A percentile compares a stretch with the other conserved stretches of the same genome.
phyloP scores from a whole-genome alignment of 2,113 vertebrate species.

The Indicator maculatus region DNA sequence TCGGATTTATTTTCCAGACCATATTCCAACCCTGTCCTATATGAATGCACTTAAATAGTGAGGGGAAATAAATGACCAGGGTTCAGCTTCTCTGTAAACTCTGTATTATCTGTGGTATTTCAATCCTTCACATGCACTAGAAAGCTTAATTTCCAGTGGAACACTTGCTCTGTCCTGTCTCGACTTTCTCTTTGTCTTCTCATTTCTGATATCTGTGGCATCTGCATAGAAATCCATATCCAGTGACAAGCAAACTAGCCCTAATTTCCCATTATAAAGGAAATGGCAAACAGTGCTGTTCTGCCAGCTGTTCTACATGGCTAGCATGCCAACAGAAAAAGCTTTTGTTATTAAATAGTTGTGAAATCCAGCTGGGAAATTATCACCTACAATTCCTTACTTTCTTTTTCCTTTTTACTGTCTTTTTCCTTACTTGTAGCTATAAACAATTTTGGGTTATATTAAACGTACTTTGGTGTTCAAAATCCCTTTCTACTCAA shows the following conservation, averaged over 20 bases:
- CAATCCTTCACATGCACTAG: background rate
- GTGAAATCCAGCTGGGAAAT: slow-evolving; percentile 61
- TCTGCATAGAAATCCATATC: slow-evolving; percentile 57
- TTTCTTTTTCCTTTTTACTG: no score
- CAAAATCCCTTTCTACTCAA: background rate
- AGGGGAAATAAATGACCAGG: background rate
- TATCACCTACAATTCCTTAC: slow-evolving; percentile 50
- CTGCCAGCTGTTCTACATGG: slow-evolving; percentile 63
- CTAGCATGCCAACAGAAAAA: background rate
- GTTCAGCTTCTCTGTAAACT: background rate
- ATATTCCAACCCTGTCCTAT: background rate
- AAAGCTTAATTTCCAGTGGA: slow-evolving; percentile 7
- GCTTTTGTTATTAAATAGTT: slow-evolving; percentile 52
- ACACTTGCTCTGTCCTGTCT: background rate
- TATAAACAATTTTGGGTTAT: background rate
- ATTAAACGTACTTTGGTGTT: background rate
- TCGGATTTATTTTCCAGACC: background rate
- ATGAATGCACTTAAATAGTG: background rate
- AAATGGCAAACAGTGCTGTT: slow-evolving; percentile 37
- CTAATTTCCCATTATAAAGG: slow-evolving; percentile 27
- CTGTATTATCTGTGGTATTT: background rate
- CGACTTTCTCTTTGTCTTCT: slow-evolving; percentile 30
- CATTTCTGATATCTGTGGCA: background rate
- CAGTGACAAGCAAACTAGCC: slow-evolving; percentile 1
- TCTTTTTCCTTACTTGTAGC: slow-evolving; percentile 45